Evolutionary conservation across 2,888 invertebrate genomes (phyloP), one percentile per base, ranked within the genome.

Genomic region (Sabellastarte sp.): DNA sequence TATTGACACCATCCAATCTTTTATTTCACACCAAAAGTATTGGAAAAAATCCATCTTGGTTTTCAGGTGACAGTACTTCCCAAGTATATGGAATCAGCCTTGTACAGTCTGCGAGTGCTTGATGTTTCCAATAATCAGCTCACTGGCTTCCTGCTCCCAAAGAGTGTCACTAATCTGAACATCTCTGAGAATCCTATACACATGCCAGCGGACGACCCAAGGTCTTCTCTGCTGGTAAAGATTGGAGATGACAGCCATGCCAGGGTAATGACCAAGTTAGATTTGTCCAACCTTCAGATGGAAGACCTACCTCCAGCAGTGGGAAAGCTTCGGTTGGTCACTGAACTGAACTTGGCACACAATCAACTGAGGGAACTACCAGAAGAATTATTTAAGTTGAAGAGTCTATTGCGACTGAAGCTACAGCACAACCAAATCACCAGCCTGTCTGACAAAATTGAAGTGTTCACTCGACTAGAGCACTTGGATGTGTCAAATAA

Each of bases 191-290:
- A 81, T 63, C 79, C 78, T 1, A 63, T 78, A 5, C 72, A 70
- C 56, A 32, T 62, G 41, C 65, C 64, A 15, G 50, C 1, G 26
- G 67, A 65, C 33, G 68, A 68, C 53, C 66, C 69, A 2, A 31
- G 63, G n/a, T 66, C 63, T 24, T 73, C 70, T 20, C 28, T 73
- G 4, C 70, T 81, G 28, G 74, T 76, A 30, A 74, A 77, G 55
- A 75, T 81, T 59, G 80, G 79, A 0, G 76, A 78, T 61, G 79
- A 78, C 63, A 74, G 77, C 29, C 79, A 80, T 63, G 71, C 76
- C 5, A 67, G 77, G 3, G 76, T 75, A 51, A 63, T 82, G 60
- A 77, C 76, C 2, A 70, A 73, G 50, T 68, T 82, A 50, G 73
- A 77, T 59, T 63, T 81, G 33, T 76, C 77, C 63, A 73, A 75